A percentile compares a stretch with the other conserved stretches of the same genome.
Evolutionary conservation across 2,797 vertebrate species (phyloP).

Genomic region (Rhinella marina): DNA sequence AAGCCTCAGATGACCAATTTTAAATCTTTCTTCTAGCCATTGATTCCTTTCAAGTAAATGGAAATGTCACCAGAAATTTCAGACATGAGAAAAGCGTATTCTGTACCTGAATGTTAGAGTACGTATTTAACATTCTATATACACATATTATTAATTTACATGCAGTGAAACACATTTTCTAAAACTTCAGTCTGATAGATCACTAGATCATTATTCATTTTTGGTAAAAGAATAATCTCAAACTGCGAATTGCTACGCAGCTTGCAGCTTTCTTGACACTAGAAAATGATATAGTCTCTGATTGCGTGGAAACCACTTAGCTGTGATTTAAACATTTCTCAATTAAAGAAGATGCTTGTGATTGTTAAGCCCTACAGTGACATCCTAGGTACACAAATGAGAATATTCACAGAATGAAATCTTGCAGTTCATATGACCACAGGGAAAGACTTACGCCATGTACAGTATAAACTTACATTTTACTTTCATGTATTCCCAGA

Average conservation of each 20-base stretch:
- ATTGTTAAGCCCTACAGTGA: not conserved
- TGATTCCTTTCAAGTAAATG: slow-evolving; percentile 18
- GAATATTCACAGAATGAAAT: not conserved
- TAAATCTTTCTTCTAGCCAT: slow-evolving; percentile 57
- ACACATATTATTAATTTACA: not conserved
- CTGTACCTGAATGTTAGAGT: too few relatives aligned
- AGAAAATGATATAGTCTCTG: not conserved
- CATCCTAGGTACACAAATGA: slow-evolving; percentile 1
- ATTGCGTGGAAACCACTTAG: slow-evolving; percentile 6
- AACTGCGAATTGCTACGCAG: not conserved
- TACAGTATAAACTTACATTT: not conserved
- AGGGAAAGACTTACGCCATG: not conserved
- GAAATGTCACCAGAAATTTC: not conserved
- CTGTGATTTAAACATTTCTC: not conserved
- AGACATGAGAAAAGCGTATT: not conserved
- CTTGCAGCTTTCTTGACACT: not conserved
- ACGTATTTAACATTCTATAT: not conserved
- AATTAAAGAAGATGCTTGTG: not conserved
- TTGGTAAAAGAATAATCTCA: not conserved
- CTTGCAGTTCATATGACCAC: not conserved
- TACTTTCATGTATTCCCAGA: not conserved
- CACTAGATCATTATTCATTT: not conserved
- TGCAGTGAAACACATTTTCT: not conserved
- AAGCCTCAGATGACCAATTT: slow-evolving; percentile 35
- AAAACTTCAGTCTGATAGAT: not conserved